A percentile compares a stretch with the other conserved stretches of the same genome.
Conservation (phyloP, 1,140 invertebrate species). For the Brachionus plicatilis region DNA sequence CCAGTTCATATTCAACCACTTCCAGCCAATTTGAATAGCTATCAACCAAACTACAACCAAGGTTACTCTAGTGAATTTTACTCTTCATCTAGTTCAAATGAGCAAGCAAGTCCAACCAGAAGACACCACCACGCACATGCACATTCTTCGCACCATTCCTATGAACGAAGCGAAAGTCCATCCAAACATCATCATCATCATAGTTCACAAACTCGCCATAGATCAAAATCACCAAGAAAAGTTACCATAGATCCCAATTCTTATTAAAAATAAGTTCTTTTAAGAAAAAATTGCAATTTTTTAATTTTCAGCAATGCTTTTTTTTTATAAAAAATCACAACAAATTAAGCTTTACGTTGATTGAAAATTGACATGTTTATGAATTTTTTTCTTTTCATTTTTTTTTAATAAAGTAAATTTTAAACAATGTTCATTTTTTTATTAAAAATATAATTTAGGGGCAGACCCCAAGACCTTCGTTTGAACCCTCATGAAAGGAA, state of each 20-base stretch:
- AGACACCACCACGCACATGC: conserved; percentile 11
- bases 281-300: background rate
- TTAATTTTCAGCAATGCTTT: background rate
- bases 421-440: too few species aligned
- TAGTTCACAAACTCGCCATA: background rate
- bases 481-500: too few species aligned
- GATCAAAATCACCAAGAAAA: conserved; percentile 40
- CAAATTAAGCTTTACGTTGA: background rate
- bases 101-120: conserved; percentile 14
- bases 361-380: background rate
- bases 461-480: too few species aligned
- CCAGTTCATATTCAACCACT: conserved; percentile 37
- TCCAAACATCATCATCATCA: conserved; percentile 29
- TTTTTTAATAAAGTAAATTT: background rate
- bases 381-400: background rate
- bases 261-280: conserved; percentile 14
- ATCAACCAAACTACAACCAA: background rate
- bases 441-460: too few species aligned
- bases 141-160: conserved; percentile 9
- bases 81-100: conserved; percentile 27
- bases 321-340: background rate
- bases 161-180: background rate
- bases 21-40: background rate
- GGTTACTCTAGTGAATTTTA: background rate
- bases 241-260: conserved; percentile 38